Percentiles rank a stretch among this genome's conserved stretches.
These are phyloP conservation scores for Zygaena filipendulae DNA, from an alignment of 2,888 invertebrate species.

Conservation along the genomic window DNA sequence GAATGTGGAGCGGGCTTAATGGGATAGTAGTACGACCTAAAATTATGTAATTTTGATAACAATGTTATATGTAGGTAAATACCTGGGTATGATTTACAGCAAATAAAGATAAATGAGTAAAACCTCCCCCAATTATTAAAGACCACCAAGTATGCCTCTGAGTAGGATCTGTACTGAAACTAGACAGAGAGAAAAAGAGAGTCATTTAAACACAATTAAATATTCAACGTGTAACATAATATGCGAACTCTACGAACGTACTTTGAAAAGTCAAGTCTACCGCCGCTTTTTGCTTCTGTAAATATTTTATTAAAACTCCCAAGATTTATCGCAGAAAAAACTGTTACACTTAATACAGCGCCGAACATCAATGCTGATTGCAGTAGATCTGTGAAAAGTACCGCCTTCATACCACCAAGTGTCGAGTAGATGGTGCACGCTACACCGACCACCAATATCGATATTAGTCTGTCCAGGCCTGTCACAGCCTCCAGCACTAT, in stretches of 20 bases:
- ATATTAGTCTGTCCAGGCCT: conserved; percentile 76
- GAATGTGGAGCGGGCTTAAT: no score
- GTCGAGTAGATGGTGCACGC: conserved; percentile 90
- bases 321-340: conserved; percentile 75
- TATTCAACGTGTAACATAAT: no score
- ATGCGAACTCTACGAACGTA: no score
- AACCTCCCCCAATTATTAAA: conserved; percentile 79
- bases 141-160: conserved; percentile 89
- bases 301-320: conserved; percentile 80
- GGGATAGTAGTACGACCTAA: no score
- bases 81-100: conserved; percentile 88
- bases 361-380: conserved; percentile 88
- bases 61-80: no score
- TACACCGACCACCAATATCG: conserved; percentile 78
- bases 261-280: conserved; percentile 77
- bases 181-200: no score
- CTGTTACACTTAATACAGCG: conserved; percentile 82
- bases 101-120: conserved; percentile 84
- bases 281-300: conserved; percentile 74
- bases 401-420: conserved; percentile 92
- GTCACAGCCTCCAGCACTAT: conserved; percentile 89
- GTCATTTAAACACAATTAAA: no score
- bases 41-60: no score
- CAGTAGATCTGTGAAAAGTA: conserved; percentile 87
- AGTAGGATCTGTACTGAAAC: conserved; percentile 83